Evolutionary conservation across 2,797 vertebrate species (phyloP).

Genomic region (Alcedo quadribrachys): DNA sequence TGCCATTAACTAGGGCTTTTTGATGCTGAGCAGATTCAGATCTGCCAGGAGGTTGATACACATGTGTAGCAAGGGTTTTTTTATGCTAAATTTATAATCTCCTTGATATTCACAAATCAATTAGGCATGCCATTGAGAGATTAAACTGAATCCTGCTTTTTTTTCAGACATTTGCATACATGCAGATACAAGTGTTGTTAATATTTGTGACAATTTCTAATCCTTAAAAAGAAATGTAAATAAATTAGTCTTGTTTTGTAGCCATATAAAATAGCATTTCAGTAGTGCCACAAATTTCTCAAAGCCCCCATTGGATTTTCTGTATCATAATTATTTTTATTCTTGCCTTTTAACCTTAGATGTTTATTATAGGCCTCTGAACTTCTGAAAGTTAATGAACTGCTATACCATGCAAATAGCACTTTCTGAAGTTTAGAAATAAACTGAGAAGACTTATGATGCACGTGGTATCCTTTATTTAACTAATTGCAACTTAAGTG

Average conservation of each 20-base stretch:
- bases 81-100: conserved; percentile 64
- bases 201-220: conserved; percentile 15
- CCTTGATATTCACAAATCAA: conserved; percentile 33
- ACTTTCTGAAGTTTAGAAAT: background rate
- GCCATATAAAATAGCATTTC: background rate
- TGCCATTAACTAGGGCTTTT: conserved; percentile 43
- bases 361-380: background rate
- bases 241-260: background rate
- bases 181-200: conserved; percentile 15
- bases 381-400: background rate
- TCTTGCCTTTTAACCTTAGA: background rate
- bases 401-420: background rate
- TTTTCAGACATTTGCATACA: conserved; percentile 31
- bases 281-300: background rate
- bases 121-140: conserved; percentile 20
- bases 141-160: conserved; percentile 40
- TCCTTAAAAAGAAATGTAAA: conserved; percentile 35
- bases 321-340: background rate
- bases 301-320: background rate
- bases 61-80: conserved; percentile 36
- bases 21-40: conserved; percentile 54
- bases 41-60: conserved; percentile 53
- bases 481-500: background rate
- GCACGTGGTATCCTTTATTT: background rate
- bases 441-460: background rate